Percentiles rank a stretch among this genome's conserved stretches.
Conservation (phyloP, 2,113 vertebrate species). For the Nerophis lumbriciformis region DNA sequence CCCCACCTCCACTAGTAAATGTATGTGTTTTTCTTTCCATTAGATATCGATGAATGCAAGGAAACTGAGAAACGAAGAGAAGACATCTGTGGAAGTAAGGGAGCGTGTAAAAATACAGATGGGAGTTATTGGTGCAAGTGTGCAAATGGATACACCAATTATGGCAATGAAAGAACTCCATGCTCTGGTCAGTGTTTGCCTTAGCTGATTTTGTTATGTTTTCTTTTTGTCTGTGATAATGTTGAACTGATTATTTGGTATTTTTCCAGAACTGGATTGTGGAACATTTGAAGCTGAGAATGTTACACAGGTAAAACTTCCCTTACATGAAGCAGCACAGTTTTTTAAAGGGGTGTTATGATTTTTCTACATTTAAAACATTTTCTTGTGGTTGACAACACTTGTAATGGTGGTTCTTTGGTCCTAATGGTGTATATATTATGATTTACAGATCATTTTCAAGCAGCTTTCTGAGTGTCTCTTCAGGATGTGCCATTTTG, state of each 20-base stretch:
- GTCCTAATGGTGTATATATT: too few species aligned
- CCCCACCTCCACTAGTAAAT: background rate
- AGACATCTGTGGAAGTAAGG: slow-evolving; percentile 51
- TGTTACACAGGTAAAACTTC: slow-evolving; percentile 25
- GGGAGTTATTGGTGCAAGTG: slow-evolving; percentile 66
- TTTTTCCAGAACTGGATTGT: slow-evolving; percentile 56
- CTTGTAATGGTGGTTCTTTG: too few species aligned
- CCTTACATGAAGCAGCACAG: background rate
- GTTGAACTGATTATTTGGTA: background rate
- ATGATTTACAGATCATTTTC: too few species aligned
- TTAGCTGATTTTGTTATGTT: background rate
- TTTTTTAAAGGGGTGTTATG: too few species aligned
- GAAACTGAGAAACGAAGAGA: accelerated
- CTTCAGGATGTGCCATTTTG: too few species aligned
- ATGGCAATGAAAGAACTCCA: slow-evolving; percentile 32
- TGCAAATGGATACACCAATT: slow-evolving; percentile 58
- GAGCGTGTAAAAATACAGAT: slow-evolving; percentile 41
- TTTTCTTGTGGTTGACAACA: too few species aligned
- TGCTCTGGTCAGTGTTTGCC: slow-evolving; percentile 58
- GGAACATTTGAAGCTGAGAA: slow-evolving; percentile 20
- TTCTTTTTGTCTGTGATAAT: background rate
- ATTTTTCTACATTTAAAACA: too few species aligned
- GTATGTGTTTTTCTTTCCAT: background rate
- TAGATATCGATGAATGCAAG: slow-evolving; percentile 67
- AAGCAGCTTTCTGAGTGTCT: too few species aligned